These are phyloP conservation scores for Seriola quinqueradiata DNA, from an alignment of 2,113 vertebrate species.

Conservation along the genomic window DNA sequence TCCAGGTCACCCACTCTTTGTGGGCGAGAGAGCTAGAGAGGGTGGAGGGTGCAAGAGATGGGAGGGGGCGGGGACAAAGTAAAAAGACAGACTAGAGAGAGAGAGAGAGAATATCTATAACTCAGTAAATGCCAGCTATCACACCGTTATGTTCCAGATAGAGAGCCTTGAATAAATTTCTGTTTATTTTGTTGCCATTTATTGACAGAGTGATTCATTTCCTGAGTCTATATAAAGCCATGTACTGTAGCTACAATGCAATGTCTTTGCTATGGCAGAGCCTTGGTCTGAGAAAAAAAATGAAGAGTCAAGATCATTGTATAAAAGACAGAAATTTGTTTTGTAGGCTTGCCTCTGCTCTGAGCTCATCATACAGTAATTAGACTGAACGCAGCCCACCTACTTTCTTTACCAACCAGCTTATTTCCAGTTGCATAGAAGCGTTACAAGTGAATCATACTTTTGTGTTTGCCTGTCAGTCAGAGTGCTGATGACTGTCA, in stretches of 20 bases:
- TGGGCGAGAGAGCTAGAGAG: slow-evolving; percentile 58
- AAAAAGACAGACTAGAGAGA: slow-evolving; percentile 50
- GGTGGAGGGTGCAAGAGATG: slow-evolving; percentile 52
- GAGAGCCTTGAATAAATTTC: slow-evolving; percentile 59
- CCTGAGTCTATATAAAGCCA: slow-evolving; percentile 75
- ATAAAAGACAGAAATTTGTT: slow-evolving; percentile 48
- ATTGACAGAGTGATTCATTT: slow-evolving; percentile 77
- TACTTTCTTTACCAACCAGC: slow-evolving; percentile 59
- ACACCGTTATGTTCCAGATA: slow-evolving; percentile 53
- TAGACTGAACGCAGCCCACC: slow-evolving; percentile 65
- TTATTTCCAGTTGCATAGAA: slow-evolving; percentile 43
- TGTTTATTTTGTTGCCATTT: slow-evolving; percentile 71
- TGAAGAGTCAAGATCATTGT: slow-evolving; percentile 48
- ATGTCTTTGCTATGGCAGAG: slow-evolving; percentile 48
- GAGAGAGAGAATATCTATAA: slow-evolving; percentile 49
- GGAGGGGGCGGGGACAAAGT: slow-evolving; percentile 45
- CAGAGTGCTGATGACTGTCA: slow-evolving; percentile 45
- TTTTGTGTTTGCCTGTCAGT: slow-evolving; percentile 63
- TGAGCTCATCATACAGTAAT: slow-evolving; percentile 56
- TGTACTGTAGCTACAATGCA: slow-evolving; percentile 53
- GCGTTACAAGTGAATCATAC: slow-evolving; percentile 59
- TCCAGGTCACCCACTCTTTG: slow-evolving; percentile 79
- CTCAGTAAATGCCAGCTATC: slow-evolving; percentile 64
- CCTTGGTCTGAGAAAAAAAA: slow-evolving; percentile 50
- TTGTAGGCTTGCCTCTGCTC: slow-evolving; percentile 47